Conservation (phyloP, 2,797 vertebrate species). For the Sibirionetta formosa region DNA sequence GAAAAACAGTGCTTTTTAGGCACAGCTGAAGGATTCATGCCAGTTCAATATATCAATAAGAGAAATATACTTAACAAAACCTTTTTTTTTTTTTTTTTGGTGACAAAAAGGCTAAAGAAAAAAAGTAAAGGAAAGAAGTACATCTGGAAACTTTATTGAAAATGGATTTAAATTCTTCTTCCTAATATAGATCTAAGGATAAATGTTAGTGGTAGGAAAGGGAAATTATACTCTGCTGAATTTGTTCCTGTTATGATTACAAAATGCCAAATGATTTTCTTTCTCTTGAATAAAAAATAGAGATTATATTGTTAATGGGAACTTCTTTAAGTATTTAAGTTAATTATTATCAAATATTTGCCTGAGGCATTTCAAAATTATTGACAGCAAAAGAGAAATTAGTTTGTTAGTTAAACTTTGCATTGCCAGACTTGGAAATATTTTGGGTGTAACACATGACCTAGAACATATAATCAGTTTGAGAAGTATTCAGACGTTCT, state of each 20-base stretch:
- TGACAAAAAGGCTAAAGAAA: neutral
- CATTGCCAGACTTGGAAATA: neutral
- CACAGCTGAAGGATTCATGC: neutral
- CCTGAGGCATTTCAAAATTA: neutral
- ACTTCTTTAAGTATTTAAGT: slow-evolving; percentile 15
- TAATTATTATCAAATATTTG: neutral
- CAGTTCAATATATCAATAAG: neutral
- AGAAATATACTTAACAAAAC: neutral
- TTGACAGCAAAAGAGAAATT: neutral
- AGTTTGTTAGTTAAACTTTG: neutral
- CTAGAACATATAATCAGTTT: neutral
- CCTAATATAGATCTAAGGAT: neutral
- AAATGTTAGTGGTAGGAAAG: neutral
- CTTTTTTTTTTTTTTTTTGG: neutral
- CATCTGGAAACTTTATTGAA: neutral
- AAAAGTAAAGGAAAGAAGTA: neutral
- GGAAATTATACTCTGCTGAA: neutral
- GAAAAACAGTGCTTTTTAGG: neutral
- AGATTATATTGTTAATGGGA: neutral
- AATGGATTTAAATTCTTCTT: neutral
- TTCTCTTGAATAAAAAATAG: slow-evolving; percentile 16
- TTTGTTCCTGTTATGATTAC: neutral
- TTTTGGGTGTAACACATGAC: neutral
- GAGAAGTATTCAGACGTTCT: neutral
- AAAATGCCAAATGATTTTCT: neutral